phyloP scores from a whole-genome alignment of 1,140 invertebrate genomes.

The Idris sp. region DNA sequence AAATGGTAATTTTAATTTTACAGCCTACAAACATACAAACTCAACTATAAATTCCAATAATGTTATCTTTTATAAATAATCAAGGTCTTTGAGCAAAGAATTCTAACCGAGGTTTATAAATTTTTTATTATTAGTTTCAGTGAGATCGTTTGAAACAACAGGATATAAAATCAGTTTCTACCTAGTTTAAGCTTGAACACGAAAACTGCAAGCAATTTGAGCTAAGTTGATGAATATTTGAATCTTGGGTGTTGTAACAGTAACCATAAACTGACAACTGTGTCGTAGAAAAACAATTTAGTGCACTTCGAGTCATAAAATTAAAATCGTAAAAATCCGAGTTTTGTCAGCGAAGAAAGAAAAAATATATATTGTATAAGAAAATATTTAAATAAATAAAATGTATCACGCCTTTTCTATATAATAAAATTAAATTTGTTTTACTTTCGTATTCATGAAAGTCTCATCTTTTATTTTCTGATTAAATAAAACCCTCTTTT shows the following conservation, averaged over 20 bases:
- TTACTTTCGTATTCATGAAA: too few relatives aligned
- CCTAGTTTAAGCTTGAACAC: slow-evolving; percentile 1
- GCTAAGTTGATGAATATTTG: slow-evolving; percentile 43
- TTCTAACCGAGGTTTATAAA: neutral
- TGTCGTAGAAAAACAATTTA: slow-evolving; percentile 24
- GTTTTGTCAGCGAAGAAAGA: slow-evolving; percentile 3
- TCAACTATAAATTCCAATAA: too few relatives aligned
- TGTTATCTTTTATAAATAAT: too few relatives aligned
- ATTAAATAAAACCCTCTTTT: too few relatives aligned
- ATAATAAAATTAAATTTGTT: too few relatives aligned
- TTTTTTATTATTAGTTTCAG: slow-evolving; percentile 7
- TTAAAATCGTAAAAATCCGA: slow-evolving; percentile 29
- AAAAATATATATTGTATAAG: too few relatives aligned
- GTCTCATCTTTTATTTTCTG: too few relatives aligned
- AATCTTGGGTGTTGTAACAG: slow-evolving; percentile 16
- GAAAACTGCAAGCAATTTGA: slow-evolving; percentile 19
- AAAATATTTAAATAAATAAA: too few relatives aligned
- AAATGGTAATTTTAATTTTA: too few relatives aligned
- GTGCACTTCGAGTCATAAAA: slow-evolving; percentile 19
- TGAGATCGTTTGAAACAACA: neutral
- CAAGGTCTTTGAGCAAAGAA: neutral
- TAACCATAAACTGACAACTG: slow-evolving; percentile 30
- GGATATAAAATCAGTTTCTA: slow-evolving; percentile 10
- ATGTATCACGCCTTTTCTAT: too few relatives aligned
- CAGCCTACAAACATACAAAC: too few relatives aligned